Evolutionary conservation across 1,140 invertebrate species (phyloP).

Genomic region (Portunus trituberculatus): DNA sequence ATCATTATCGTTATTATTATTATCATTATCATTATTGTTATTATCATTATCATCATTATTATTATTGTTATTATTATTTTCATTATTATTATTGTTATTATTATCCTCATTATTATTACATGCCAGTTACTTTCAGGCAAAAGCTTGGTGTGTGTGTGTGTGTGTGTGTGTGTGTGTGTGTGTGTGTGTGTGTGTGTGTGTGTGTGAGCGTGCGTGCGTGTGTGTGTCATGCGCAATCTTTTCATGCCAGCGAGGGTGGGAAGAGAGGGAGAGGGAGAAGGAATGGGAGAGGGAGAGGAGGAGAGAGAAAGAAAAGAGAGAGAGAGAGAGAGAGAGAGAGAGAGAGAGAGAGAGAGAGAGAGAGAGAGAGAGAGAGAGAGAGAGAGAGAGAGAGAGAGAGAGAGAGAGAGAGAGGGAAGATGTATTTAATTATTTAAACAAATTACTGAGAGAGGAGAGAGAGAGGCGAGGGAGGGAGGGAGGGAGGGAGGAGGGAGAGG

Average conservation of each 20-base stretch:
- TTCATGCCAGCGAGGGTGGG: neutral
- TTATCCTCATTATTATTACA: neutral
- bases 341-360: neutral
- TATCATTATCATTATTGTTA: too few relatives aligned
- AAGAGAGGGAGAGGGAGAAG: neutral
- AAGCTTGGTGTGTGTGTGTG: neutral
- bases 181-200: slow-evolving; percentile 7
- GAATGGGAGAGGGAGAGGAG: neutral
- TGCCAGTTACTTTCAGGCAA: neutral
- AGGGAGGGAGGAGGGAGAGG: neutral
- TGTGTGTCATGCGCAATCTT: neutral
- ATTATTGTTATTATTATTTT: slow-evolving; percentile 20
- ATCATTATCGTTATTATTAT: too few relatives aligned
- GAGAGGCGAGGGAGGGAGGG: neutral
- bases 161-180: slow-evolving; percentile 18
- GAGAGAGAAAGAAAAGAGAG: neutral
- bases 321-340: neutral
- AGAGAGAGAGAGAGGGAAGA: neutral
- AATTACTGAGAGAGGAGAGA: neutral
- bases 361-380: neutral
- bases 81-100: too few relatives aligned
- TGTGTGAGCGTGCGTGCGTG: neutral
- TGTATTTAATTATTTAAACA: neutral
- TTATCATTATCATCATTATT: neutral
- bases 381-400: neutral